Conservation (phyloP, 2,888 invertebrate genomes). For the Trissonchulus sp. region DNA sequence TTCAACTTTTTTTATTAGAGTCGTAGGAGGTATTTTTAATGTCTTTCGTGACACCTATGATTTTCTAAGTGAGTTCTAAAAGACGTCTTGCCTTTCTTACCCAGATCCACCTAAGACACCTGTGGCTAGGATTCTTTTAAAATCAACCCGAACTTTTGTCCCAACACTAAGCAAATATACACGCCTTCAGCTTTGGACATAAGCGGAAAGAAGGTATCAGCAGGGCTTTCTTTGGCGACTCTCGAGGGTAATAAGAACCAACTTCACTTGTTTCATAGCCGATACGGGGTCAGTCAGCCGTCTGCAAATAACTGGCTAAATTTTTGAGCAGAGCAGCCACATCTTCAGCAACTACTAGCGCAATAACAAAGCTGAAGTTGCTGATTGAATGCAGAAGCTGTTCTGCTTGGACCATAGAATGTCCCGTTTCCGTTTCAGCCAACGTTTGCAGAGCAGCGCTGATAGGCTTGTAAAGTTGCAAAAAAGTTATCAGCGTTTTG, state of each 20-base stretch:
- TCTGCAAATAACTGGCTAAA: background rate
- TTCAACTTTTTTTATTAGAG: no score
- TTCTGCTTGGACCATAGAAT: background rate
- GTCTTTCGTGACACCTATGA: no score
- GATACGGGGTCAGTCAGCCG: background rate
- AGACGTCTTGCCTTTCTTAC: no score
- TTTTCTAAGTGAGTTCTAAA: no score
- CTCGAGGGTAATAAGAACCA: background rate
- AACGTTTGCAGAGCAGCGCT: background rate
- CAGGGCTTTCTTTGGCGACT: background rate
- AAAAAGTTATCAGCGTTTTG: background rate
- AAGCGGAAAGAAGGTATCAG: background rate
- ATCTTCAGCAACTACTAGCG: constrained; percentile 4
- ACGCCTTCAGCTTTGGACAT: constrained; percentile 1
- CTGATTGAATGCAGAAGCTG: background rate
- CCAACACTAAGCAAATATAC: no score
- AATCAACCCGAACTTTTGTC: no score
- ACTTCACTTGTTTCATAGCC: background rate
- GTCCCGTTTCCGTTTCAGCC: background rate
- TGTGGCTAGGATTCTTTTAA: no score
- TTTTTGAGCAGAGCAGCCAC: constrained; percentile 9
- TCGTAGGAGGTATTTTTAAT: no score
- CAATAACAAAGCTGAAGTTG: background rate
- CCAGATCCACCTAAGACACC: no score
- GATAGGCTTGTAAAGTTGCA: background rate